Percentiles rank a stretch among this genome's conserved stretches.
phyloP scores from a whole-genome alignment of 35 echinoderm and acorn worm species.

The Anneissia japonica region DNA sequence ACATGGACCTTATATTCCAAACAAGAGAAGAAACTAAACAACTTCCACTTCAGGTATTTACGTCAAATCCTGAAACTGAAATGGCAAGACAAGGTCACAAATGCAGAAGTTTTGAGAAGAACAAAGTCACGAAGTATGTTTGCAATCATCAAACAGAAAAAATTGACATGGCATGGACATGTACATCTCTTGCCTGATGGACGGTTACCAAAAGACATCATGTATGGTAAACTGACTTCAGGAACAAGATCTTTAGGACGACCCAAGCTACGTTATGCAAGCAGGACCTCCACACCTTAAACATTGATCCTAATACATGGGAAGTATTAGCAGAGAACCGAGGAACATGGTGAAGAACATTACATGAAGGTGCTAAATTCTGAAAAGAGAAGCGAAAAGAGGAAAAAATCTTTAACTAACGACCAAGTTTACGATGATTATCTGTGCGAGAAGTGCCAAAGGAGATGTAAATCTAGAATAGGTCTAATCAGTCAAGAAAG shows the following conservation, averaged over 20 bases:
- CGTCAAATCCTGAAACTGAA: neutral
- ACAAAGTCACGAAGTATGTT: neutral
- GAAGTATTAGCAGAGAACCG: neutral
- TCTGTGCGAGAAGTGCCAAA: neutral
- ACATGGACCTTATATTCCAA: no score
- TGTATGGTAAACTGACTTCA: no score
- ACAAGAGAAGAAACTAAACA: neutral
- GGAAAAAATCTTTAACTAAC: no score
- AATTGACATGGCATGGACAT: neutral
- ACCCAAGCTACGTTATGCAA: slow-evolving; percentile 12
- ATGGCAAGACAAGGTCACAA: neutral
- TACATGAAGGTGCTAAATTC: neutral
- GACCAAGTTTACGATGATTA: neutral
- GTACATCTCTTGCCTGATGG: slow-evolving; percentile 3
- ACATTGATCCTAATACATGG: neutral
- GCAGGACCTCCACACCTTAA: neutral
- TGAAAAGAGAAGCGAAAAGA: neutral
- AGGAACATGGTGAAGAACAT: neutral
- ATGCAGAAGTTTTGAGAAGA: neutral
- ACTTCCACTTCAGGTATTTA: neutral
- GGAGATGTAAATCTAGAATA: neutral
- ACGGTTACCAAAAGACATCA: slow-evolving; percentile 18
- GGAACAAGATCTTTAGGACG: neutral
- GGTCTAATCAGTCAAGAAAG: neutral
- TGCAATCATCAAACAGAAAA: neutral